Conservation (phyloP, 92 coral and sea anemone species). For the Umimayanthus chanpuru region DNA sequence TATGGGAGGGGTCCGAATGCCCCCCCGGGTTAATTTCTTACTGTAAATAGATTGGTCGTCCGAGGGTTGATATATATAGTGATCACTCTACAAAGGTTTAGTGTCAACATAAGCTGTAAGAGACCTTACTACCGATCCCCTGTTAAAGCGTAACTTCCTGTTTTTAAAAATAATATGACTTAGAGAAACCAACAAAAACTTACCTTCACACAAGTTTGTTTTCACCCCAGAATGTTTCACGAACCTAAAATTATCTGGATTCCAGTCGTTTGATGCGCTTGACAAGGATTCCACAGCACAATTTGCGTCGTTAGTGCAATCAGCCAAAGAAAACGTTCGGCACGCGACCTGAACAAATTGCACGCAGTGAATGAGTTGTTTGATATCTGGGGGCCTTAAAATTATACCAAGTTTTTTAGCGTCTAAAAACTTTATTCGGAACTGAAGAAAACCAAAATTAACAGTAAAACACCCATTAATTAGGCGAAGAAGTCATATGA, state of each 20-base stretch:
- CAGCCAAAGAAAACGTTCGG: constrained; percentile 82
- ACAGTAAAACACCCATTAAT: no score
- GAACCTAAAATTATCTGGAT: constrained; percentile 83
- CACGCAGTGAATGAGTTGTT: neutral
- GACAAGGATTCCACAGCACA: constrained; percentile 69
- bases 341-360: constrained; percentile 72
- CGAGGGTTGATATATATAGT: no score
- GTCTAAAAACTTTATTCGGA: neutral
- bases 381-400: neutral
- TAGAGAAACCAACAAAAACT: neutral
- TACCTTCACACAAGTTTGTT: constrained; percentile 15
- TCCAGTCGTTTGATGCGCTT: constrained; percentile 87
- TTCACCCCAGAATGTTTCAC: constrained; percentile 13
- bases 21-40: no score
- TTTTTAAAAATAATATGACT: neutral
- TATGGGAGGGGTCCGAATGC: no score
- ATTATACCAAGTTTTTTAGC: neutral
- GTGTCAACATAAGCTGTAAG: neutral
- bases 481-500: no score
- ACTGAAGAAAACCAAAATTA: no score
- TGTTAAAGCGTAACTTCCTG: neutral
- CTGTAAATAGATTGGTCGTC: no score
- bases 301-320: constrained; percentile 63
- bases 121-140: neutral
- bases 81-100: no score